Percentiles rank a stretch among this genome's conserved stretches.
These are phyloP conservation scores for Cosmopolites sordidus DNA, from an alignment of 2,888 invertebrate genomes.

Conservation along the genomic window DNA sequence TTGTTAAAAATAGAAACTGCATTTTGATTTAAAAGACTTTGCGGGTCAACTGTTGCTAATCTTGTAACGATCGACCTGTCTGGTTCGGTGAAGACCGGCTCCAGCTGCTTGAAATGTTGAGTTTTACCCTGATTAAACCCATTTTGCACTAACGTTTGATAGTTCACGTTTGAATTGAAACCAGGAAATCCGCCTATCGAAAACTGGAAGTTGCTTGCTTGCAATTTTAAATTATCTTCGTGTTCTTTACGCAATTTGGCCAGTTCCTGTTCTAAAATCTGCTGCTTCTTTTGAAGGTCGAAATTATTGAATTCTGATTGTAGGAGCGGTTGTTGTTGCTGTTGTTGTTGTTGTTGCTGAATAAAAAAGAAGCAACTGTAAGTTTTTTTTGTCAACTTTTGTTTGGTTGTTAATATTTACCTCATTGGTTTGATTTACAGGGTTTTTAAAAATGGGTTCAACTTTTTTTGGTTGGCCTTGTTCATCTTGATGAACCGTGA, in stretches of 20 bases:
- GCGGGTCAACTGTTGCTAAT: constrained; percentile 22
- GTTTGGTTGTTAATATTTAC: no score
- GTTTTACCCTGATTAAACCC: constrained; percentile 33
- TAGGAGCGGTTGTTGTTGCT: constrained; percentile 2
- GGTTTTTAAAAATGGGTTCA: constrained; percentile 62
- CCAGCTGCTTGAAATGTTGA: constrained; percentile 24
- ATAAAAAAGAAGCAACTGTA: no score
- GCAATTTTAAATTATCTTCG: constrained; percentile 27
- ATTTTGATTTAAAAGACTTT: constrained; percentile 7
- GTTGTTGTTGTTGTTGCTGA: background rate
- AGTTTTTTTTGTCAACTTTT: no score
- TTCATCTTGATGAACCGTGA: constrained; percentile 80
- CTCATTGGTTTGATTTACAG: background rate
- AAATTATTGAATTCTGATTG: constrained; percentile 8
- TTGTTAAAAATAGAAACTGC: constrained; percentile 12
- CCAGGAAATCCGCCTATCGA: background rate
- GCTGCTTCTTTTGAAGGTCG: constrained; percentile 26
- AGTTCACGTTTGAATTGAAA: background rate
- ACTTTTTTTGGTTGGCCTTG: constrained; percentile 74
- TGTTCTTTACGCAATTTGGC: constrained; percentile 54
- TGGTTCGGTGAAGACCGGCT: constrained; percentile 26
- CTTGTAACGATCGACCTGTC: constrained; percentile 21
- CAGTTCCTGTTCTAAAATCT: constrained; percentile 64
- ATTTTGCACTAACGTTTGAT: constrained; percentile 44
- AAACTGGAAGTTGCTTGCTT: constrained; percentile 9